A percentile compares a stretch with the other conserved stretches of the same genome.
These are phyloP conservation scores for Mongoloraphidia duomilia DNA, from an alignment of 2,888 invertebrate genomes.

Conservation along the genomic window DNA sequence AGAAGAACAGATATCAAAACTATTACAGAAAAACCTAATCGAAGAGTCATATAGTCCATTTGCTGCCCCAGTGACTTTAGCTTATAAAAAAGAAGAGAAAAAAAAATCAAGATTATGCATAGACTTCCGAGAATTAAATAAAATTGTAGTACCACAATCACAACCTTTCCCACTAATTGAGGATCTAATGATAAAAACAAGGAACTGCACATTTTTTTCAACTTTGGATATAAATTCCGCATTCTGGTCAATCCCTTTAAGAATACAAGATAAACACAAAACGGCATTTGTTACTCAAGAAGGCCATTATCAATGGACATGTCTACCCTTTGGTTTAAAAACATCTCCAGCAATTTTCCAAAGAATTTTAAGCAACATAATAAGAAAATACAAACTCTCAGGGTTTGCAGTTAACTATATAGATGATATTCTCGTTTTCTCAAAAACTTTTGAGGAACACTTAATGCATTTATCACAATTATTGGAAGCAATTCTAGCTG, in stretches of 20 bases:
- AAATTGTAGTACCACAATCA: too few relatives aligned
- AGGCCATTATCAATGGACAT: too few relatives aligned
- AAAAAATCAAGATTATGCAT: constrained; percentile 19
- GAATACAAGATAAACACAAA: constrained; percentile 19
- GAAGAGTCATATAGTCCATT: constrained; percentile 9
- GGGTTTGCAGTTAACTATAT: constrained; percentile 11
- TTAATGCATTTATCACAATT: constrained; percentile 10
- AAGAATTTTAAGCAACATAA: constrained; percentile 11
- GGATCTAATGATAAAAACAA: constrained; percentile 20
- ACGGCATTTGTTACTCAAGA: too few relatives aligned
- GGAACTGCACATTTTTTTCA: constrained; percentile 21
- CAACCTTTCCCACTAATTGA: constrained; percentile 22
- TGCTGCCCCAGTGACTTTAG: constrained; percentile 7
- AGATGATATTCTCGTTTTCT: too few relatives aligned
- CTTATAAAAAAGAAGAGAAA: constrained; percentile 17
- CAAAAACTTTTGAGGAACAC: constrained; percentile 15
- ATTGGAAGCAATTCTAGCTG: constrained; percentile 12
- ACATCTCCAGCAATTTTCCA: too few relatives aligned
- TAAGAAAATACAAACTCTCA: constrained; percentile 12
- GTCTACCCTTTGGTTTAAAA: too few relatives aligned
- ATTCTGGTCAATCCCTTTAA: constrained; percentile 24
- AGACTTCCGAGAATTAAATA: too few relatives aligned
- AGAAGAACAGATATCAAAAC: constrained; percentile 5
- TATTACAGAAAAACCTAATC: constrained; percentile 4
- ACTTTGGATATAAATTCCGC: constrained; percentile 24